Percentiles rank a stretch among this genome's conserved stretches.
phyloP scores from a whole-genome alignment of 2,888 invertebrate species.

The Trilocha varians region DNA sequence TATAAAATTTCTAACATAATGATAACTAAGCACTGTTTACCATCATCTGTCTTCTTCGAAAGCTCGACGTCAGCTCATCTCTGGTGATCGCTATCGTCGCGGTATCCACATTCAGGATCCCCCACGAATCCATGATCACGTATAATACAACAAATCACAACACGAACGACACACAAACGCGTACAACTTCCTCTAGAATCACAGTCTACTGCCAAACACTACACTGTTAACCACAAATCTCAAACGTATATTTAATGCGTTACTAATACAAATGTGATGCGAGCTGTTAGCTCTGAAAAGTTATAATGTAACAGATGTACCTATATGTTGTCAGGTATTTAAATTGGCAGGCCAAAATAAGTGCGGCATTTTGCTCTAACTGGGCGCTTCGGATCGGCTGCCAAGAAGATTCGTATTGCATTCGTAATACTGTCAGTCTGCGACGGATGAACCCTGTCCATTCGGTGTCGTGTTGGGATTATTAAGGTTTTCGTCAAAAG shows the following conservation, averaged over 20 bases:
- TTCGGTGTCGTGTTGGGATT: not conserved
- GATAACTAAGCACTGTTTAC: too few relatives aligned
- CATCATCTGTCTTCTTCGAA: conserved; percentile 55
- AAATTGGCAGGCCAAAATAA: conserved; percentile 73
- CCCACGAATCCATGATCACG: conserved; percentile 79
- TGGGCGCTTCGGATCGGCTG: conserved; percentile 55
- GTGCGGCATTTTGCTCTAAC: conserved; percentile 70
- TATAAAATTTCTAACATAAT: too few relatives aligned
- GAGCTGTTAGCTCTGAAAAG: conserved; percentile 11
- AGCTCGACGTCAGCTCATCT: conserved; percentile 76
- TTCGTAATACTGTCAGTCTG: conserved; percentile 23
- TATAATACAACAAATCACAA: not conserved
- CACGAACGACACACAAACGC: not conserved
- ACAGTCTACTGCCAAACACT: not conserved
- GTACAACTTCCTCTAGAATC: not conserved
- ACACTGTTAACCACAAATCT: not conserved
- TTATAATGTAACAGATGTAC: conserved; percentile 22
- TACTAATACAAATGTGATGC: conserved; percentile 38
- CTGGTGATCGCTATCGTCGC: conserved; percentile 79
- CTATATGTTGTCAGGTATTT: conserved; percentile 41
- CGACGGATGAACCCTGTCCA: not conserved
- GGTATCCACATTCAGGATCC: conserved; percentile 77
- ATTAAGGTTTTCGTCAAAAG: not conserved
- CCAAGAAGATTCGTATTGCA: conserved; percentile 68
- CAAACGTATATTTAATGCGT: not conserved